Conservation (phyloP, 1,140 invertebrate species). For the Chironomus striatipennis region DNA sequence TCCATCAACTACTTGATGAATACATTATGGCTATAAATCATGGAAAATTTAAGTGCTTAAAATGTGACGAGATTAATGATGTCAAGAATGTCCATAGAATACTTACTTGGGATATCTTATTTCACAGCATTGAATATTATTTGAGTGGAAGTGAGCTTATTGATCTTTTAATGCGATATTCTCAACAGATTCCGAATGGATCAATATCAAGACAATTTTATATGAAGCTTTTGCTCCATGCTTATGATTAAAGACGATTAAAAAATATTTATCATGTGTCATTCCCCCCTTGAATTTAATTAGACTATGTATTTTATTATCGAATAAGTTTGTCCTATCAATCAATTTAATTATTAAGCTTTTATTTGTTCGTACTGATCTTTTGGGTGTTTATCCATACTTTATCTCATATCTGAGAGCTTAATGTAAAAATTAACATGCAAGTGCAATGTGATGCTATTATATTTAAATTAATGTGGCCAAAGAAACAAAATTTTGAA, state of each 20-base stretch:
- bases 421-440: background rate
- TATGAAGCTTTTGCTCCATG: slow-evolving; percentile 10
- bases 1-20: slow-evolving; percentile 18
- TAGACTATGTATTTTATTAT: slow-evolving; percentile 30
- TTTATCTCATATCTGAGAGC: background rate
- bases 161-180: background rate
- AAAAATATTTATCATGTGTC: slow-evolving; percentile 43
- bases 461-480: background rate
- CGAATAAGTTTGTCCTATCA: background rate
- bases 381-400: background rate
- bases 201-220: slow-evolving; percentile 5
- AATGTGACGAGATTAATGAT: slow-evolving; percentile 11
- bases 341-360: background rate
- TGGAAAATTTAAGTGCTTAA: background rate
- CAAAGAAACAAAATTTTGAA: background rate
- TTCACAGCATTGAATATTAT: slow-evolving; percentile 18
- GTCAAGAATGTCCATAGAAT: background rate
- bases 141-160: background rate
- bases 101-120: slow-evolving; percentile 2
- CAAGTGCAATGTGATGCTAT: slow-evolving; percentile 11
- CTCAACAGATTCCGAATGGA: background rate
- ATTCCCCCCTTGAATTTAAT: slow-evolving; percentile 41
- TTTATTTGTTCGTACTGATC: background rate
- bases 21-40: background rate
- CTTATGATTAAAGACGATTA: slow-evolving; percentile 37